phyloP scores from a whole-genome alignment of 1,140 invertebrate genomes.

The Bemisia tabaci region DNA sequence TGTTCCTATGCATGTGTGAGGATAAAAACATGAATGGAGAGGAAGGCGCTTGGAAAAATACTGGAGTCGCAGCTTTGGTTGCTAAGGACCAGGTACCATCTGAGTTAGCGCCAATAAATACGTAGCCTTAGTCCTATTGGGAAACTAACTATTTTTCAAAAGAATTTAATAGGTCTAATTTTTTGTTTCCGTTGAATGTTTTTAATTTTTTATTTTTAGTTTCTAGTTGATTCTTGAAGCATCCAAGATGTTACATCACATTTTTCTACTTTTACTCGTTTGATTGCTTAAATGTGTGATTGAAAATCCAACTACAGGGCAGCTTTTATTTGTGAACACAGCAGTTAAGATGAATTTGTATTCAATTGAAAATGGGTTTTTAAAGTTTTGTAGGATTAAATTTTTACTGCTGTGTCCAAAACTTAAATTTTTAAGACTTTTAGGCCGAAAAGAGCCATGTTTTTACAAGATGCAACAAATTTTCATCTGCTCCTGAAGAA shows the following conservation, averaged over 20 bases:
- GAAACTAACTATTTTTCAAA: background rate
- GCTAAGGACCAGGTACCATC: background rate
- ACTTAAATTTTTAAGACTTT: too few species aligned
- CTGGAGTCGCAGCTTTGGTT: background rate
- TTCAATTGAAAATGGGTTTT: too few species aligned
- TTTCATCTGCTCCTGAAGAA: too few species aligned
- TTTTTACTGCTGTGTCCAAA: too few species aligned
- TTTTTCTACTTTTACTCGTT: background rate
- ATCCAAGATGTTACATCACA: background rate
- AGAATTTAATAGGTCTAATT: background rate
- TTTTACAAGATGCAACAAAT: too few species aligned
- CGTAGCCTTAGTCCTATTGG: background rate
- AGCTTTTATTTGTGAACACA: too few species aligned
- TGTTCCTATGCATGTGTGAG: constrained; percentile 90
- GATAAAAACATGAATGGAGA: constrained; percentile 35
- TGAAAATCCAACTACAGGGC: too few species aligned
- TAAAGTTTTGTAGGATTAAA: too few species aligned
- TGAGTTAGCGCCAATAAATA: background rate
- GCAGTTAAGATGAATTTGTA: too few species aligned
- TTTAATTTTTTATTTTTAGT: too few species aligned
- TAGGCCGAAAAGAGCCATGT: too few species aligned
- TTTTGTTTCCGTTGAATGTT: background rate
- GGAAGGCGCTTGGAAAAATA: background rate
- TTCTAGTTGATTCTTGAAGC: background rate
- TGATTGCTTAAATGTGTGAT: too few species aligned